Base-by-base conservation (phyloP, 2,888 invertebrate species). In the Parnassius mnemosyne region DNA sequence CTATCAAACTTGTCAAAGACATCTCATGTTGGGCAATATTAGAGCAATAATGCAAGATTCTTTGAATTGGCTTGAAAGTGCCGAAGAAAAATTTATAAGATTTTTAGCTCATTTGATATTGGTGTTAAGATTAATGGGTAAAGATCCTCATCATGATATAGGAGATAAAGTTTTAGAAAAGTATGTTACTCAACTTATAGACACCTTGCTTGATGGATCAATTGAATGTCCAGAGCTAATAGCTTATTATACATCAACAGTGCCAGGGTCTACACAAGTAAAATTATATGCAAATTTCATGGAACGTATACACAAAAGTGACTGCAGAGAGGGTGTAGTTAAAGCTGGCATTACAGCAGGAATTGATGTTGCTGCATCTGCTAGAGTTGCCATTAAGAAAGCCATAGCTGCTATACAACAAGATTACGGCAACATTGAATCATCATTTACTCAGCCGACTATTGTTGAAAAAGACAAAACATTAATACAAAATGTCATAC, bases 81-180 rank as follows among this genome's bases (percentile, higher is more conserved):
- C 85, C 34, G 89, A 88, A 51, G 88, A 88, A 53, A 81, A 93
- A 71, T 94, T 96, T 69, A 80, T 97, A 43, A 89, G 98, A 69
- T 97, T 98, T 74, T 90, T 97, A 69, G 95, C 97, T 7, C 98
- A 98, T 84, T 90, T 98, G 57, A 93, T 97, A 12, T 88, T 98
- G 5, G 95, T 98, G 71, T 93, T 98, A 66, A 93, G 96, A 53
- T 94, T 95, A 71, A 94, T 97, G 76, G 97, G 97, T 0, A 94
- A 94, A 72, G 93, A 93, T 61, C 93, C 94, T 16, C 93, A 94
- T 64, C 94, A 95, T 76, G 94, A 95, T 69, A 85, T 94, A 62
- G 95, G 95, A 20, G 95, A 97, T 76, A 93, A 93, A 70, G 93
- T 98, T 60, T 84, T 98, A 46, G 94, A 96, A 73, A 94, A 94